Conservation (phyloP, 2,888 invertebrate species). For the Saturnia pavonia region DNA sequence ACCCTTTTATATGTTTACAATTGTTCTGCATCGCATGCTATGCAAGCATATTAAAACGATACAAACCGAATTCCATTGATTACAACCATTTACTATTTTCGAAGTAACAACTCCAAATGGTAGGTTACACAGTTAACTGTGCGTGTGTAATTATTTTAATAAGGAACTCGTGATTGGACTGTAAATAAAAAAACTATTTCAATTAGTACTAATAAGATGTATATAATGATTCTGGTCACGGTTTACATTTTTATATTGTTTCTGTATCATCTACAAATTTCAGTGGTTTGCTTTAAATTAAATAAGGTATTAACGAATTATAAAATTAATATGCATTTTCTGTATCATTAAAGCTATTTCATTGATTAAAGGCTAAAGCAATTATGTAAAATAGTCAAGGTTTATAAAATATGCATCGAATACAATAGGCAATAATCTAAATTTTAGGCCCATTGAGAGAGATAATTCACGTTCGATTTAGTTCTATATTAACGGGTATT, state of each 20-base stretch:
- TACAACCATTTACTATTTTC: conserved; percentile 42
- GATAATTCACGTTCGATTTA: too few relatives aligned
- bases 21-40: not conserved
- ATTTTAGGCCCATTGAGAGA: too few relatives aligned
- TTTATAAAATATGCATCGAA: too few relatives aligned
- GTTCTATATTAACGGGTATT: too few relatives aligned
- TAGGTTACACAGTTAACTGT: conserved; percentile 36
- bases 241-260: not conserved
- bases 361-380: too few relatives aligned
- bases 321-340: too few relatives aligned
- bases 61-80: conserved; percentile 32
- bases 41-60: not conserved
- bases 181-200: conserved; percentile 15
- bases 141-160: conserved; percentile 39
- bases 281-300: not conserved
- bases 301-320: too few relatives aligned
- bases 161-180: conserved; percentile 22
- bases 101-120: conserved; percentile 40
- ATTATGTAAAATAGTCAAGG: too few relatives aligned
- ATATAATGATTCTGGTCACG: not conserved
- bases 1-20: too few relatives aligned
- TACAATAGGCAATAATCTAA: too few relatives aligned
- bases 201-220: not conserved
- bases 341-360: too few relatives aligned
- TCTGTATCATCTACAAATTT: not conserved